These are phyloP conservation scores for Lanius ludovicianus DNA, from an alignment of 2,113 vertebrate genomes.

Conservation along the genomic window DNA sequence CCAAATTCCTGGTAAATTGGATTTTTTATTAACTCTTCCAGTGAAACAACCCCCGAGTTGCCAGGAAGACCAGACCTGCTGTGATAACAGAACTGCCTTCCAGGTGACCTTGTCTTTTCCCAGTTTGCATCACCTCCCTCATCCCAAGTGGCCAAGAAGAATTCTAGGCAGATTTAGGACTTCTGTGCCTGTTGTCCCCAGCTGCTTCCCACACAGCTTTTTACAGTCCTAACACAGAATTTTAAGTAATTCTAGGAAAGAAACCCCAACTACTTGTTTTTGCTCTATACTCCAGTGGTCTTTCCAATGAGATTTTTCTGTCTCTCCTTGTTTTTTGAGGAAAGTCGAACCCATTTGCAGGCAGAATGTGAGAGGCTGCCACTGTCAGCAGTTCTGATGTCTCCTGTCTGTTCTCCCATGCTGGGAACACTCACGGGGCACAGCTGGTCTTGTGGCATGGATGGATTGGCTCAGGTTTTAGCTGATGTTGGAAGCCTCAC, in stretches of 20 bases:
- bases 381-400: background rate
- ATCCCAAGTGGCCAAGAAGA: background rate
- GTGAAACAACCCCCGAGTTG: background rate
- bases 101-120: background rate
- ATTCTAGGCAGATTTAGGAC: background rate
- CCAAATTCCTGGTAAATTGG: background rate
- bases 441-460: background rate
- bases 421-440: background rate
- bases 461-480: background rate
- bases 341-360: accelerated
- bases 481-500: background rate
- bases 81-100: background rate
- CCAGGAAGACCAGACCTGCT: background rate
- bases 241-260: background rate
- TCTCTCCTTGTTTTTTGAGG: background rate
- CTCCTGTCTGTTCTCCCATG: accelerated
- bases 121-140: background rate
- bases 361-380: background rate
- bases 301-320: background rate
- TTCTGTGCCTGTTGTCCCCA: background rate
- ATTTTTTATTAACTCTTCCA: background rate
- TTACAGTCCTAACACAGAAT: accelerated
- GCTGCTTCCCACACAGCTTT: background rate
- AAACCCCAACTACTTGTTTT: background rate
- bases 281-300: background rate